These are phyloP conservation scores for Cartodere bifasciata DNA, from an alignment of 2,888 invertebrate genomes.

Conservation along the genomic window DNA sequence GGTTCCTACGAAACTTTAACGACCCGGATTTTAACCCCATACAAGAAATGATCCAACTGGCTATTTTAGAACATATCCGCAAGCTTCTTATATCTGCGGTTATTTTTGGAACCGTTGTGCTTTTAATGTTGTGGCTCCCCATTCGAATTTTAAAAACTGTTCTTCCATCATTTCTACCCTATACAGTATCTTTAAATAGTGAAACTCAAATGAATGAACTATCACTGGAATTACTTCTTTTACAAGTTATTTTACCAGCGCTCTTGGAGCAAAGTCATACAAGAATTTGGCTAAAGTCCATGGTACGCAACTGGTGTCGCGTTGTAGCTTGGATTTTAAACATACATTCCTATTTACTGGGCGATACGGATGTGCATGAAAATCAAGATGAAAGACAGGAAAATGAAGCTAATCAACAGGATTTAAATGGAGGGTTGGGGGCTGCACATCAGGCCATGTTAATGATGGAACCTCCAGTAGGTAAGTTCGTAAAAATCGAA, in stretches of 20 bases:
- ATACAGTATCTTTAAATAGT: constrained; percentile 73
- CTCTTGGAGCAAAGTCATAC: constrained; percentile 94
- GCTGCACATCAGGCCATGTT: constrained; percentile 83
- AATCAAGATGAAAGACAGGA: constrained; percentile 26
- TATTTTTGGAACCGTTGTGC: constrained; percentile 89
- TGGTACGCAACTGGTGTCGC: constrained; percentile 77
- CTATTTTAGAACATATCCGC: constrained; percentile 81
- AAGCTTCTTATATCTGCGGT: constrained; percentile 87
- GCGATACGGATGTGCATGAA: constrained; percentile 42
- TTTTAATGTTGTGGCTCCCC: constrained; percentile 94
- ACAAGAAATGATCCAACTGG: constrained; percentile 97
- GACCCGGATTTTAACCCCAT: constrained; percentile 99
- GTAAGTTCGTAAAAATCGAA: constrained; percentile 18
- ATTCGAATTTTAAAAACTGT: constrained; percentile 70
- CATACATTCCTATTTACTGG: constrained; percentile 79
- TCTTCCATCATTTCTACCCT: constrained; percentile 85
- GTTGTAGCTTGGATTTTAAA: constrained; percentile 74
- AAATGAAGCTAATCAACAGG: constrained; percentile 19
- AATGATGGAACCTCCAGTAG: constrained; percentile 56
- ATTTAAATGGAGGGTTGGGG: constrained; percentile 42
- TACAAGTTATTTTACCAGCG: constrained; percentile 92
- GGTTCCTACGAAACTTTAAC: constrained; percentile 96
- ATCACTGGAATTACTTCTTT: constrained; percentile 78
- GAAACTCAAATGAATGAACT: constrained; percentile 87
- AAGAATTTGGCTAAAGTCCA: constrained; percentile 83